These are phyloP conservation scores for Neogale vison DNA, from an alignment of 2,113 vertebrate genomes.

Conservation along the genomic window DNA sequence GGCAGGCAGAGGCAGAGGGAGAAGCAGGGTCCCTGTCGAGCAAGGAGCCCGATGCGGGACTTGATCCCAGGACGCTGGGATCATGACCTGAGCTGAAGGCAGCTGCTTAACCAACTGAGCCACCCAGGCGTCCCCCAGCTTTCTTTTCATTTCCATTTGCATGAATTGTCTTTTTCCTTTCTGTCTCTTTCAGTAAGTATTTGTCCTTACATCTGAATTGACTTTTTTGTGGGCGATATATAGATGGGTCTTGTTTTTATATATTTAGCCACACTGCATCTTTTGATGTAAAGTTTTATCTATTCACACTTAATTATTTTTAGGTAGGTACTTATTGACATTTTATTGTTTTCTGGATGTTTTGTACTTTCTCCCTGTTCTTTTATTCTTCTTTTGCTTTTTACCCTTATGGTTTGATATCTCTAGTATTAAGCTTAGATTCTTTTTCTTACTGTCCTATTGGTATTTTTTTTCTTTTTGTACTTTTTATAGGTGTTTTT, in stretches of 20 bases:
- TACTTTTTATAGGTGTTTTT: background rate
- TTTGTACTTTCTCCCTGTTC: background rate
- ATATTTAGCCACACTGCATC: background rate
- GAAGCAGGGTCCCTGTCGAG: too few species aligned
- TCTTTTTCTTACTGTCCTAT: background rate
- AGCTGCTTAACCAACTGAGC: too few species aligned
- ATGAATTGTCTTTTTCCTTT: background rate
- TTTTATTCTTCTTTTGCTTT: background rate
- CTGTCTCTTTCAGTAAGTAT: background rate
- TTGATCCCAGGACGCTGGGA: too few species aligned
- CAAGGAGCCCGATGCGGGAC: too few species aligned
- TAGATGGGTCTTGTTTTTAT: background rate
- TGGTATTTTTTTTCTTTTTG: background rate
- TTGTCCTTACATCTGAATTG: background rate
- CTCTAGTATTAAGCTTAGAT: background rate
- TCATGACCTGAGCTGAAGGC: too few species aligned
- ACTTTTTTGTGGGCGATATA: background rate
- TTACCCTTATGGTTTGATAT: background rate
- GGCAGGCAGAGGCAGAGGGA: too few species aligned
- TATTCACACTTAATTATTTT: background rate
- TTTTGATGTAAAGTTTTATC: background rate
- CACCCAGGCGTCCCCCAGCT: too few species aligned
- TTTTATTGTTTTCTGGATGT: background rate
- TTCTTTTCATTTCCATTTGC: background rate
- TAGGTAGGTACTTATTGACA: background rate